These are phyloP conservation scores for Pollenia labialis DNA, from an alignment of 2,888 invertebrate species.

Conservation along the genomic window DNA sequence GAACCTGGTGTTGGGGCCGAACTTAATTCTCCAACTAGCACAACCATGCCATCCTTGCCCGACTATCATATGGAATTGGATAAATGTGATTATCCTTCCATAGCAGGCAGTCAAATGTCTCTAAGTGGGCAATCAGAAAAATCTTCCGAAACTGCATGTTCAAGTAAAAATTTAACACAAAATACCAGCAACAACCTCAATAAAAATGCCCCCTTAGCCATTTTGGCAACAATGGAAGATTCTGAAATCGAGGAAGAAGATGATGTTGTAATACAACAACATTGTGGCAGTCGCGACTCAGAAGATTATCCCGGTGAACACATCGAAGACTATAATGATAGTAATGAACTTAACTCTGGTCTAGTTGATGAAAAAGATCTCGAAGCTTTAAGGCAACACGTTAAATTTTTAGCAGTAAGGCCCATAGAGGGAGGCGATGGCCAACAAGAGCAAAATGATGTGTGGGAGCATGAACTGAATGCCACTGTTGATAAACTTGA, in stretches of 20 bases:
- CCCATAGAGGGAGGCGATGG: constrained; percentile 90
- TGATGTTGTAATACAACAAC: constrained; percentile 63
- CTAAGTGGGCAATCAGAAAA: constrained; percentile 81
- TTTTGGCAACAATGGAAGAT: constrained; percentile 74
- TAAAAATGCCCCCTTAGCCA: constrained; percentile 62
- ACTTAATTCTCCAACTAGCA: constrained; percentile 82
- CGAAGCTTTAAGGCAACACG: constrained; percentile 88
- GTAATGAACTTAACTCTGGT: constrained; percentile 75
- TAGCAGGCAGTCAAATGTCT: constrained; percentile 85
- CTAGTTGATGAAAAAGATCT: constrained; percentile 85
- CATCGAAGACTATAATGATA: constrained; percentile 77
- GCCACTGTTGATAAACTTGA: constrained; percentile 91
- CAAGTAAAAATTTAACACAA: constrained; percentile 77
- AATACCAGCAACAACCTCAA: constrained; percentile 40
- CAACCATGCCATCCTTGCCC: constrained; percentile 81
- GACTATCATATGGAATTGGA: constrained; percentile 86
- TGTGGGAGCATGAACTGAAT: constrained; percentile 91
- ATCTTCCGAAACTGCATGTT: constrained; percentile 71
- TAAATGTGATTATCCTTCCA: constrained; percentile 85
- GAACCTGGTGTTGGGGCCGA: constrained; percentile 92
- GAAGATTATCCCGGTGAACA: constrained; percentile 73
- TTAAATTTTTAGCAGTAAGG: constrained; percentile 89
- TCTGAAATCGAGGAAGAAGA: constrained; percentile 75
- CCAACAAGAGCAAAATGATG: constrained; percentile 86
- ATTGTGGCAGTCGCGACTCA: constrained; percentile 33